Conservation (phyloP, 2,113 vertebrate genomes). For the Lucifuga dentata region DNA sequence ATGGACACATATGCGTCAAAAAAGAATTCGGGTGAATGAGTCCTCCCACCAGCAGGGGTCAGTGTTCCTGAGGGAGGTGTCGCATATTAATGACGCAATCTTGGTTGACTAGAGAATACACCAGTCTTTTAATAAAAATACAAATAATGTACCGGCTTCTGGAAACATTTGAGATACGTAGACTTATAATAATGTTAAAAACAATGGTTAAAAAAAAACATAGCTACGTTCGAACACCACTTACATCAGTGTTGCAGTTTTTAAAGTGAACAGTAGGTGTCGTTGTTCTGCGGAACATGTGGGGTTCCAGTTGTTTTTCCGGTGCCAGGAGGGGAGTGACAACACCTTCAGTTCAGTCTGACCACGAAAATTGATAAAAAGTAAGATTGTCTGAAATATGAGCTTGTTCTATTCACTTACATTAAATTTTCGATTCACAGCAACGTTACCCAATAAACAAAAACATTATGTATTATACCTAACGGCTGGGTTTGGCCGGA, state of each 20-base stretch:
- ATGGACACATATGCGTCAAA: too few species aligned
- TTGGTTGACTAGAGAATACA: fast-evolving
- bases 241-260: not conserved
- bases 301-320: slow-evolving; percentile 41
- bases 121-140: not conserved
- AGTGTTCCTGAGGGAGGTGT: slow-evolving; percentile 1
- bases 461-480: not conserved
- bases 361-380: slow-evolving; percentile 50
- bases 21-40: too few species aligned
- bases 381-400: slow-evolving; percentile 46
- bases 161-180: fast-evolving
- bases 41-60: too few species aligned
- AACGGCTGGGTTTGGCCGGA: not conserved
- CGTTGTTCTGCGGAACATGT: slow-evolving; percentile 21
- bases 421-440: fast-evolving
- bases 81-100: slow-evolving; percentile 31
- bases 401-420: fast-evolving
- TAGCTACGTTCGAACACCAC: fast-evolving
- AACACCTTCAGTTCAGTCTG: slow-evolving; percentile 39
- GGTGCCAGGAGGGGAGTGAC: slow-evolving; percentile 62
- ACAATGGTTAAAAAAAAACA: not conserved
- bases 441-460: fast-evolving
- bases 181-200: not conserved
- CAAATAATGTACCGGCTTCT: not conserved
- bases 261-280: not conserved